Base-by-base conservation (phyloP, 2,888 invertebrate genomes). In the Steinernema hermaphroditum region DNA sequence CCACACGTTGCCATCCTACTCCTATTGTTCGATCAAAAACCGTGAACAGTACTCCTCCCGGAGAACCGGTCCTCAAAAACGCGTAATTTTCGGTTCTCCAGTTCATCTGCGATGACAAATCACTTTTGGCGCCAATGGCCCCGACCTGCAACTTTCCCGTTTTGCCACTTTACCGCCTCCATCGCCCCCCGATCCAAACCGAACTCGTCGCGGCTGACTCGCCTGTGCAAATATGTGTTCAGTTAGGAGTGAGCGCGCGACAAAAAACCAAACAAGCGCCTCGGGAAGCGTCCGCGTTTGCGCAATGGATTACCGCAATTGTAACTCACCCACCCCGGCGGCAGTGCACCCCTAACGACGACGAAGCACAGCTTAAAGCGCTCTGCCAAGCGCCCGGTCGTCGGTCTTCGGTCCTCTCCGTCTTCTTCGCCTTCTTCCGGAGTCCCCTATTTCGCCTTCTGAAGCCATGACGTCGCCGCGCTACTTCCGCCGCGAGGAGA, bases 231-330 rank as follows among this genome's bases (percentile, higher is more conserved):
- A 54, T 54, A 54, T 54, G 54, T 19, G 27, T 54, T 54, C 54
- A 54, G 54, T 24, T 24, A 14, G 22, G 37, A 37, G 54, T 27
- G 9, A 9, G 54, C 27, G 54, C 27, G 27, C 27, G 54, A 54
- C 54, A 54, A 54, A 54, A 54, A 54, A 54, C 54, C 54, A 54
- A 54, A 54, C 54, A 54, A 54, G n/a, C 54, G 54, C 54, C 54
- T 54, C 54, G 54, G 54, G 54, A 54, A 4, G 46, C 46, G 46
- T 54, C 54, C 54, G 54, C 54, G 54, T 54, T 54, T 54, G 54
- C 54, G 54, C 54, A 54, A 54, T 54, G 54, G 54, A 54, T 54
- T 54, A 54, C 54, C 54, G 54, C 54, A 54, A 54, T 54, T 54
- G 54, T 54, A 54, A 54, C 54, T 54, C 54, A 27, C 54, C 54